Base-by-base conservation (phyloP, 2,888 invertebrate species). In the Volucella inflata region DNA sequence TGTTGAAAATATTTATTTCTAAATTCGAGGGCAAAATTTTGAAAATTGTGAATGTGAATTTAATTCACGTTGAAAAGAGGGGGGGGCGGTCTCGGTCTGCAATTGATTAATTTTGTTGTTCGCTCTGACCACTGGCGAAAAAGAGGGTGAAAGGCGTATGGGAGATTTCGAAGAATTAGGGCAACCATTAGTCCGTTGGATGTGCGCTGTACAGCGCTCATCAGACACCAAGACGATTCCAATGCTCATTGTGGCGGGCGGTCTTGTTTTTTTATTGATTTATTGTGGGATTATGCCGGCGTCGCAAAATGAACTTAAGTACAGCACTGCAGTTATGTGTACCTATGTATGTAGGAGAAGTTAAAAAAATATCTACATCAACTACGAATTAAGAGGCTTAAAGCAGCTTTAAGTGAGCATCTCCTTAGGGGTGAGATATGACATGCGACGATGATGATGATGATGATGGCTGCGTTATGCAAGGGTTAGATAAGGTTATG, bases 271-370 rank as follows among this genome's bases (percentile, higher is more conserved):
- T 72, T 78, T 80, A 77, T 79, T 87, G 71, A 87, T 84, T 68
- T 82, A 84, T 84, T 79, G 70, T 78, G 55, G 85, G 80, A 87
- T 87, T 87, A 82, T 87, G 79, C 70, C 60, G 30, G 30, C 30
- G 30, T 64, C 85, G 82, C n/a, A 59, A 74, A 55, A 16, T 50
- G 42, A 62, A 55, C 38, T 60, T 40, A 42, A 44, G 38, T 46
- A 36, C 16, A 36, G 30, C 6, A 44, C 36, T 62, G 53, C 30
- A 68, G 36, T 30, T 53, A 62, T 46, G 68, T 55, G 53, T 77
- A 36, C 36, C 14, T 2, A 2, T 2, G 21, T 21, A 21, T 21
- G 4, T 21, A 21, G 21, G 21, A 21, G 2, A 30, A 30, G 6
- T 30, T 30, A 30, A 30, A 42, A 36, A 38, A 53, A 55, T 76